Conservation (phyloP, 2,888 invertebrate genomes). For the Hydrotaea cyrtoneurina region DNA sequence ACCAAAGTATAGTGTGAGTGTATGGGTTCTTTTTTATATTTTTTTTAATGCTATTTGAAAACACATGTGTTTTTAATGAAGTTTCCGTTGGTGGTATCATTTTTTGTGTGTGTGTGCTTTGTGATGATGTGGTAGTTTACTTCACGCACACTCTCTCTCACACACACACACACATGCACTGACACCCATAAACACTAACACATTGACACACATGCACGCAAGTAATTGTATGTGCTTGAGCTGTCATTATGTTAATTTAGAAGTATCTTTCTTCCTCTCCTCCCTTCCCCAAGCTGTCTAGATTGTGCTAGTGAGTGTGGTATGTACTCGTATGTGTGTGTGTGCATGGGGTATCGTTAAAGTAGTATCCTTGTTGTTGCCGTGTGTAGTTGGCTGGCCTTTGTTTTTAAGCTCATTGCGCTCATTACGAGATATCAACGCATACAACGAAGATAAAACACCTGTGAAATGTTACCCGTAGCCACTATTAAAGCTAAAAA, state of each 20-base stretch:
- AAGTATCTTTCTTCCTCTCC: slow-evolving; percentile 17
- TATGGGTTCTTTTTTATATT: background rate
- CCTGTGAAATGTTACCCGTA: slow-evolving; percentile 60
- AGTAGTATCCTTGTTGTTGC: slow-evolving; percentile 35
- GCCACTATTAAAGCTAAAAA: slow-evolving; percentile 65
- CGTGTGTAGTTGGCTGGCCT: slow-evolving; percentile 45
- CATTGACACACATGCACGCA: slow-evolving; percentile 32
- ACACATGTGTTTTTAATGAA: slow-evolving; percentile 58
- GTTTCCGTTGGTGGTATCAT: slow-evolving; percentile 14
- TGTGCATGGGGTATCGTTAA: background rate
- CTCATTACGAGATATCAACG: slow-evolving; percentile 64
- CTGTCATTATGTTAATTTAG: slow-evolving; percentile 65
- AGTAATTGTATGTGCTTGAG: slow-evolving; percentile 40
- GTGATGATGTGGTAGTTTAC: slow-evolving; percentile 32
- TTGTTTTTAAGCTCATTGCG: slow-evolving; percentile 66
- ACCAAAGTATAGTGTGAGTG: background rate
- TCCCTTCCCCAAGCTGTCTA: background rate
- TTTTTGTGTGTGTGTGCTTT: background rate
- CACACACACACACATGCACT: background rate
- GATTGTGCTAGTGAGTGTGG: background rate
- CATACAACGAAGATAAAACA: slow-evolving; percentile 53
- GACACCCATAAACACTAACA: slow-evolving; percentile 5
- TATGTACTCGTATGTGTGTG: background rate
- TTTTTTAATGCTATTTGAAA: slow-evolving; percentile 36
- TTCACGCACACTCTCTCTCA: background rate